Base-by-base conservation (phyloP, 2,888 invertebrate species). In the Cyclophora albipunctata region DNA sequence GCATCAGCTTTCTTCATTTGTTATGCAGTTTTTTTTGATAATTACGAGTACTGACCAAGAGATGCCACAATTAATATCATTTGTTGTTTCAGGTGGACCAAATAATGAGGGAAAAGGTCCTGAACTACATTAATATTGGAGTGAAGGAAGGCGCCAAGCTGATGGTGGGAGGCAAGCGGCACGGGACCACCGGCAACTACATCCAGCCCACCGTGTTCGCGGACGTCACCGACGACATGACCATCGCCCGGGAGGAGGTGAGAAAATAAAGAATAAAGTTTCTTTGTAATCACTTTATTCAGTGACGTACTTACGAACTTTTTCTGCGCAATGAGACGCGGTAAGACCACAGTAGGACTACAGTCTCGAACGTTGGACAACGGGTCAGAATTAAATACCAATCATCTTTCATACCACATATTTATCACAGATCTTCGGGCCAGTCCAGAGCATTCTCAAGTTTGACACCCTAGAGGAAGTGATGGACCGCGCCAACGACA, bases 381-480 rank as follows among this genome's bases (percentile, higher is more conserved):
- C 20, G 20, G 20, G 20, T 20, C 20, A 20, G 20, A 20, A 20
- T 20, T 20, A 20, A 20, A 20, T 20, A 20, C 20, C 20, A 20
- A 20, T 20, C 20, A 20, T 20, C 20, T 20, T 42, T 7, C 2
- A 7, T 42, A 7, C 4, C 20, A 6, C 33, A 34, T 43, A 1
- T 43, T 43, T 20, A 3, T 43, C 33, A 5, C 62, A 95, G 95
- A 97, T 97, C 62, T 97, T 97, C 73, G 97, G 97, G 0, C 97
- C 97, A 0, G 97, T 97, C 1, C 96, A 96, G 79, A 92, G 92
- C 49, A 95, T 97, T 63, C 84, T 96, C 42, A 95, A 95, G 77
- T 97, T 96, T 67, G 92, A 93, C 42, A 91, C 91, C 1, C 69
- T 95, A 45, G 93, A 93, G 2, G 97, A 97, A 78, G 95, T 93